Percentiles rank a stretch among this genome's conserved stretches.
Evolutionary conservation across 2,797 vertebrate genomes (phyloP).

Genomic region (Argyrosomus regius): DNA sequence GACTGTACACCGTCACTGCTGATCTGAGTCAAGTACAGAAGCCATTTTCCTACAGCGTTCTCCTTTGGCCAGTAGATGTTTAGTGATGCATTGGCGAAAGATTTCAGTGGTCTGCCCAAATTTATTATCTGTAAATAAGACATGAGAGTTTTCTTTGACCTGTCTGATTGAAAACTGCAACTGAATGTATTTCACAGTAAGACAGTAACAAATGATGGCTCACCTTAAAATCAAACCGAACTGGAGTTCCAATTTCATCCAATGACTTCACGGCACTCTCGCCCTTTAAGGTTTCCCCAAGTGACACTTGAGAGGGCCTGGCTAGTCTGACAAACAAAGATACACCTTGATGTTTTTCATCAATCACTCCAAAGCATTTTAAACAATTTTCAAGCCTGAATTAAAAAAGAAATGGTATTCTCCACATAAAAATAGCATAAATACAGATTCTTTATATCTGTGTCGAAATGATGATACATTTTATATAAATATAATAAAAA

Average conservation of each 20-base stretch:
- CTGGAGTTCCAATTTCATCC: conserved; percentile 88
- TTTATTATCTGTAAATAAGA: conserved; percentile 88
- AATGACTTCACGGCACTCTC: conserved; percentile 88
- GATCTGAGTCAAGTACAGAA: conserved; percentile 92
- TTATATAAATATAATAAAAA: neutral
- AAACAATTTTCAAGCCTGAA: neutral
- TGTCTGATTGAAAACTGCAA: neutral
- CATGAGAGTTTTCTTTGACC: neutral
- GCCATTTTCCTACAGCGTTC: conserved; percentile 88
- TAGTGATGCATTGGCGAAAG: conserved; percentile 89
- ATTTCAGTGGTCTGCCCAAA: conserved; percentile 91
- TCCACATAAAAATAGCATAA: neutral
- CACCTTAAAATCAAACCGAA: conserved; percentile 92
- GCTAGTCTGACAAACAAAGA: conserved; percentile 82
- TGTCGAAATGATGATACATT: neutral
- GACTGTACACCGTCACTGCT: conserved; percentile 86
- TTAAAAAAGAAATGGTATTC: neutral
- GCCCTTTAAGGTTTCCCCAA: conserved; percentile 82
- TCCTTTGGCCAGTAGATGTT: conserved; percentile 94
- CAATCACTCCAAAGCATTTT: neutral
- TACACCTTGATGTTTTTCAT: neutral
- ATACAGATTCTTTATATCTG: neutral
- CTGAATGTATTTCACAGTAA: neutral
- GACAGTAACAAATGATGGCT: neutral
- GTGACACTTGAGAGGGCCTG: conserved; percentile 92